A percentile compares a stretch with the other conserved stretches of the same genome.
Evolutionary conservation across 1,140 invertebrate species (phyloP).

Genomic region (Eciton burchellii): DNA sequence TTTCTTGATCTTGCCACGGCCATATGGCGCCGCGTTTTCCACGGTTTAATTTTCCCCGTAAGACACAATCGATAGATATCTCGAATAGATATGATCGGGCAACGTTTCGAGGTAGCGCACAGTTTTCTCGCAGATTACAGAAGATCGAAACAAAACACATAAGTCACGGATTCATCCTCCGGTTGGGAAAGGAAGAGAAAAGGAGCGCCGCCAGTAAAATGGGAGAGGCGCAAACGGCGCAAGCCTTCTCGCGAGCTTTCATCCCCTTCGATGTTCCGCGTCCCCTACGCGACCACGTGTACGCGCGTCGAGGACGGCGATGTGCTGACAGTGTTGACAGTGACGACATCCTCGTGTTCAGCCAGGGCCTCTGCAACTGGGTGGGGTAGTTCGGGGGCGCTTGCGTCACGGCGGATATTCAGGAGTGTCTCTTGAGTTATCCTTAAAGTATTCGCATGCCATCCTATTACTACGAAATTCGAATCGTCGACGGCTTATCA

Average conservation of each 20-base stretch:
- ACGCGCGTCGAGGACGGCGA: not conserved
- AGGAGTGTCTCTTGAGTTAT: conserved; percentile 75
- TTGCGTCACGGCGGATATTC: conserved; percentile 69
- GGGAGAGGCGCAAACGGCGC: conserved; percentile 3
- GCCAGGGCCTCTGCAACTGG: conserved; percentile 67
- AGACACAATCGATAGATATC: not conserved
- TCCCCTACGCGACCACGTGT: conserved; percentile 46
- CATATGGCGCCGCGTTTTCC: conserved; percentile 13
- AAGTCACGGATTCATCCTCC: not conserved
- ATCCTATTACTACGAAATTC: conserved; percentile 78
- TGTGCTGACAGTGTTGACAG: not conserved
- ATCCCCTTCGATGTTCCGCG: not conserved
- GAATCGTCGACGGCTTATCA: conserved; percentile 73
- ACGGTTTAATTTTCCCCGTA: conserved; percentile 37
- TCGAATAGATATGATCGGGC: not conserved
- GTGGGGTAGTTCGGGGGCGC: conserved; percentile 69
- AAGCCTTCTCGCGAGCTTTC: conserved; percentile 23
- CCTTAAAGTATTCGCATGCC: conserved; percentile 74
- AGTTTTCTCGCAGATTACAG: conserved; percentile 1
- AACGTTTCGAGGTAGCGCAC: not conserved
- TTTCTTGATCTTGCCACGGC: conserved; percentile 37
- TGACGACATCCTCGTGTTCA: not conserved
- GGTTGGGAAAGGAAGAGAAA: not conserved
- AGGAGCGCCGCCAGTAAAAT: conserved; percentile 15
- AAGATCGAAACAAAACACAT: conserved; percentile 35